Evolutionary conservation across 2,113 vertebrate genomes (phyloP), one percentile per base, ranked within the genome.

Genomic region (Ia io): DNA sequence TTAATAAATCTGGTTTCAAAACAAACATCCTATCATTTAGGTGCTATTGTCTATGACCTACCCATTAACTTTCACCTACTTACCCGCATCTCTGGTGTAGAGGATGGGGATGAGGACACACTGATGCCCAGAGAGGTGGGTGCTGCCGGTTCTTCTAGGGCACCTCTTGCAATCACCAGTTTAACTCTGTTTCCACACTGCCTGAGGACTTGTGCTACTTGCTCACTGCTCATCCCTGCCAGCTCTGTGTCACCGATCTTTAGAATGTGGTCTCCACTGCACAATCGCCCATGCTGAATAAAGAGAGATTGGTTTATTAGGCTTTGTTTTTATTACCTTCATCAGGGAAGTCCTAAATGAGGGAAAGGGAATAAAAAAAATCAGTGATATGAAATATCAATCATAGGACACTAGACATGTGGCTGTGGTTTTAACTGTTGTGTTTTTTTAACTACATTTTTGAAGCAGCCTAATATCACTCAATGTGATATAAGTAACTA

Each of bases 251-350:
- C 99, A 32, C 99, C 99, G 9, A 99, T 99, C 97, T 99, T 98
- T 90, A 99, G 96, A 94, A 99, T 99, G 95, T 99, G 99, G 97
- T 99, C 99, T 85, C 99, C 99, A 90, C 99, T 99, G 96, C 98
- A 98, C 59, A 99, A 95, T 23, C 98, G 98, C 18, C 99, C 99
- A 93, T 99, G 99, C 99, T 99, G 65, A 59, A 87, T 44, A 40
- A 95, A 37, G 92, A 97, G 20, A 67, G 13, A 22, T 1, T n/a
- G 40, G 77, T 76, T 70, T 65, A 87, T 94, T 40, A 51, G 47
- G 12, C 5, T 77, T 17, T 90, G 53, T 25, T 77, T 42, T 11
- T 40, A 86, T 4, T 51, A 91, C 67, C 16, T 92, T 44, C 23
- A 89, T 71, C 30, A 90, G 25, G 86, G 18, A 93, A 88, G 80